Percentiles rank a stretch among this genome's conserved stretches.
These are phyloP conservation scores for Hylaea fasciaria DNA, from an alignment of 2,888 invertebrate species.

Conservation along the genomic window DNA sequence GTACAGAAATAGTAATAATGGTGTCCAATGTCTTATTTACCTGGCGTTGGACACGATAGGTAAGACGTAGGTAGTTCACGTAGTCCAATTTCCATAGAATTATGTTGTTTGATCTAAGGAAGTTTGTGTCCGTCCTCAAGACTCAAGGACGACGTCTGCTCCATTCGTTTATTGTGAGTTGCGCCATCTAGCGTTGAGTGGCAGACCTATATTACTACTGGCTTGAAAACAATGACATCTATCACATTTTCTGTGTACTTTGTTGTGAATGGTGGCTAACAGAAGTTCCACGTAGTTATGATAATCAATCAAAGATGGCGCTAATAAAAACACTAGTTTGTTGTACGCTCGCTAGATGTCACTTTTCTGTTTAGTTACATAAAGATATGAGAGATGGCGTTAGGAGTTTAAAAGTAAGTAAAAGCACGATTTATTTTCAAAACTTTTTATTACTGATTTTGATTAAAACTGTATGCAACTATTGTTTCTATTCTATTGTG, in stretches of 20 bases:
- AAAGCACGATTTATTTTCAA: too few relatives aligned
- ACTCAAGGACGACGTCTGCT: too few relatives aligned
- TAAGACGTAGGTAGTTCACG: too few relatives aligned
- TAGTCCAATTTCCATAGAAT: too few relatives aligned
- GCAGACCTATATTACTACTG: constrained; percentile 19
- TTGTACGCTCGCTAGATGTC: neutral
- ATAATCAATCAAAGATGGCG: constrained; percentile 40
- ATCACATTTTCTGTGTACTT: neutral
- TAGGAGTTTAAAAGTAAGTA: neutral
- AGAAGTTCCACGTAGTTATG: neutral
- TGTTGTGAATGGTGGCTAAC: neutral
- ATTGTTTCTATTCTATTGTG: too few relatives aligned
- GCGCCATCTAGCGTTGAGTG: constrained; percentile 57
- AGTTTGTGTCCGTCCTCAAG: too few relatives aligned
- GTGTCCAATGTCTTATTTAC: too few relatives aligned
- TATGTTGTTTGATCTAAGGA: too few relatives aligned
- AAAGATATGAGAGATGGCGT: constrained; percentile 11
- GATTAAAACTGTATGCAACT: too few relatives aligned
- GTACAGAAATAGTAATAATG: too few relatives aligned
- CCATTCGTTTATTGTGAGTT: neutral
- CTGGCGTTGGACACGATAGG: too few relatives aligned
- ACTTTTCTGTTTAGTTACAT: neutral
- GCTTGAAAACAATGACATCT: constrained; percentile 47
- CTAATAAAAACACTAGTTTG: constrained; percentile 4
- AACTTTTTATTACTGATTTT: too few relatives aligned